phyloP scores from a whole-genome alignment of 2,888 invertebrate genomes.

The Galerucella pusilla region DNA sequence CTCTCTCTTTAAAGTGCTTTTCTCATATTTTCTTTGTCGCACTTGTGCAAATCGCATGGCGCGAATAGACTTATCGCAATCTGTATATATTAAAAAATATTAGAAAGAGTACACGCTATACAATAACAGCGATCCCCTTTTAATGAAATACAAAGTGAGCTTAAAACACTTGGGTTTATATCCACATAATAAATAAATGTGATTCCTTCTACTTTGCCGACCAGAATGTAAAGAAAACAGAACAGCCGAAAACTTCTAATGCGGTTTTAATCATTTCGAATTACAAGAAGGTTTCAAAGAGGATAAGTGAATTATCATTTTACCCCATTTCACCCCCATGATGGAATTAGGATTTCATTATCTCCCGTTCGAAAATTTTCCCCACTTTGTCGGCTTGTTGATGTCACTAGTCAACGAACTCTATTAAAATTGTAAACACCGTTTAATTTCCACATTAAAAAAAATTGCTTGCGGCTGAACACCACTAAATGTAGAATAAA shows the following conservation, averaged over 20 bases:
- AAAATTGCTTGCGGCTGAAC: no score
- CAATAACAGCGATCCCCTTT: constrained; percentile 29
- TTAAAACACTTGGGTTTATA: constrained; percentile 34
- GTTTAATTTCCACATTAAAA: no score
- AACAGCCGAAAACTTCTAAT: constrained; percentile 27
- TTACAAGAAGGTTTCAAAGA: constrained; percentile 31
- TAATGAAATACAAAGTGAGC: constrained; percentile 29
- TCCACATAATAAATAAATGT: constrained; percentile 31
- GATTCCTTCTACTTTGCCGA: constrained; percentile 27
- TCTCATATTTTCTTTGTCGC: no score
- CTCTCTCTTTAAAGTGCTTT: no score
- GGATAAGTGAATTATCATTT: constrained; percentile 34
- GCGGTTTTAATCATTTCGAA: constrained; percentile 28
- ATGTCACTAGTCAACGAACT: constrained; percentile 6
- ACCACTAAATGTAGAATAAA: no score
- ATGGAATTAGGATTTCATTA: constrained; percentile 27
- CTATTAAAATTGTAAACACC: background rate
- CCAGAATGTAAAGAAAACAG: constrained; percentile 31
- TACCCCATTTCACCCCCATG: constrained; percentile 26
- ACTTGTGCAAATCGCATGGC: no score
- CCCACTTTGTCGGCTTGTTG: constrained; percentile 1
- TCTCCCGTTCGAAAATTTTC: constrained; percentile 19
- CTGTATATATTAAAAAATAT: constrained; percentile 2
- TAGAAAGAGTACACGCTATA: constrained; percentile 22
- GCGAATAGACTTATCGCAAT: no score